Evolutionary conservation across 2,888 invertebrate genomes (phyloP).

Genomic region (Frankliniella fusca): DNA sequence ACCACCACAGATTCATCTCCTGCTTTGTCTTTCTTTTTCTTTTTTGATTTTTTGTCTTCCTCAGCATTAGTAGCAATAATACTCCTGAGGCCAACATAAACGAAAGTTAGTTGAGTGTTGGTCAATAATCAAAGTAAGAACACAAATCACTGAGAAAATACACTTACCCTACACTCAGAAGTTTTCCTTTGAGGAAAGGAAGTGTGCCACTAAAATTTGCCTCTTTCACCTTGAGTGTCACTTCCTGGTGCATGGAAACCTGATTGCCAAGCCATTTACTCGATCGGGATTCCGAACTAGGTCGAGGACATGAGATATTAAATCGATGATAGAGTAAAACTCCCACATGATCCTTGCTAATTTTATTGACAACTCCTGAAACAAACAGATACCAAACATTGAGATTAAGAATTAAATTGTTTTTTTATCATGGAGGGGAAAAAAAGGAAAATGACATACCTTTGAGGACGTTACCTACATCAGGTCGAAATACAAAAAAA

Average conservation of each 20-base stretch:
- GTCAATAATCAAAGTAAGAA: too few species aligned
- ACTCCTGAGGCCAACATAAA: background rate
- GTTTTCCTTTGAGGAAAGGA: constrained; percentile 14
- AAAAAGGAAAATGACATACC: constrained; percentile 44
- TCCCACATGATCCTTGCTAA: constrained; percentile 61
- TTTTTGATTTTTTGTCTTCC: background rate
- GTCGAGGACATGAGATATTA: constrained; percentile 64
- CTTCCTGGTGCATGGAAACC: constrained; percentile 57
- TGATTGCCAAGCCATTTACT: constrained; percentile 57
- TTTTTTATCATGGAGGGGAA: background rate
- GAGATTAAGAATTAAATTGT: background rate
- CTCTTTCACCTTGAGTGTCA: constrained; percentile 54
- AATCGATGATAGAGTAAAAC: constrained; percentile 66
- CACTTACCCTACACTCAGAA: background rate
- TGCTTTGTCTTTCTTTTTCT: background rate
- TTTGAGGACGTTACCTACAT: constrained; percentile 56
- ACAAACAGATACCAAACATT: constrained; percentile 30
- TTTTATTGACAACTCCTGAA: constrained; percentile 62
- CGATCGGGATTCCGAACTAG: constrained; percentile 46
- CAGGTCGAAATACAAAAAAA: constrained; percentile 64
- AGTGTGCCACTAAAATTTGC: background rate
- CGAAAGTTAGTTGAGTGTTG: background rate
- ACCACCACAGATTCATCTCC: background rate
- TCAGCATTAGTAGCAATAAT: background rate
- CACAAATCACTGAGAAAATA: background rate